Evolutionary conservation across 2,113 vertebrate genomes (phyloP).

Genomic region (Calidris pugnax): DNA sequence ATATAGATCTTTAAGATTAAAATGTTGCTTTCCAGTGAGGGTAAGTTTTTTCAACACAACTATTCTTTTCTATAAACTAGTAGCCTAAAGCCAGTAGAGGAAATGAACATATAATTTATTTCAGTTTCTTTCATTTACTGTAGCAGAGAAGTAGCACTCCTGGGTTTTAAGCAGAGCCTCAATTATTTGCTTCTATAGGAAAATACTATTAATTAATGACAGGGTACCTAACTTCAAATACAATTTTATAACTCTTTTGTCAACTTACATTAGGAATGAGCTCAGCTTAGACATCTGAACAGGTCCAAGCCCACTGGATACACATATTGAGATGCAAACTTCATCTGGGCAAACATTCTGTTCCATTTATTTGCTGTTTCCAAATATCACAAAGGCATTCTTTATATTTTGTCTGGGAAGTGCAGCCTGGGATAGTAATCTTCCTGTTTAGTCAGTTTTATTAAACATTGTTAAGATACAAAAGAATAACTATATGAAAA

Average conservation of each 20-base stretch:
- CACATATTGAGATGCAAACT: neutral
- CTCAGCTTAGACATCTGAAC: neutral
- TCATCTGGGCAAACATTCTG: neutral
- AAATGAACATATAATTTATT: conserved; percentile 20
- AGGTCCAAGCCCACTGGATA: neutral
- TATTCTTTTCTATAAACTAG: conserved; percentile 5
- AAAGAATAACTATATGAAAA: neutral
- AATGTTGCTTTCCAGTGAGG: neutral
- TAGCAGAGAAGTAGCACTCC: neutral
- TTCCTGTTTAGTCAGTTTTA: neutral
- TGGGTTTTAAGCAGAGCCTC: neutral
- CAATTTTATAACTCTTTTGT: neutral
- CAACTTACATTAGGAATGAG: neutral
- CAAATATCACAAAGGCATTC: neutral
- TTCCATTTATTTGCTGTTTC: neutral
- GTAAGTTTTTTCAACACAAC: neutral
- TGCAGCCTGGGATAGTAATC: neutral
- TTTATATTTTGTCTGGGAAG: neutral
- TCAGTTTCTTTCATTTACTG: neutral
- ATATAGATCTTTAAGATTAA: neutral
- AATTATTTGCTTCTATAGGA: conserved; percentile 38
- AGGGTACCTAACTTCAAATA: neutral
- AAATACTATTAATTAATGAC: conserved; percentile 34
- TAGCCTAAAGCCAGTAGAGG: neutral
- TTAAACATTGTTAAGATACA: neutral